phyloP scores from a whole-genome alignment of 2,888 invertebrate species.

The Labia minor region DNA sequence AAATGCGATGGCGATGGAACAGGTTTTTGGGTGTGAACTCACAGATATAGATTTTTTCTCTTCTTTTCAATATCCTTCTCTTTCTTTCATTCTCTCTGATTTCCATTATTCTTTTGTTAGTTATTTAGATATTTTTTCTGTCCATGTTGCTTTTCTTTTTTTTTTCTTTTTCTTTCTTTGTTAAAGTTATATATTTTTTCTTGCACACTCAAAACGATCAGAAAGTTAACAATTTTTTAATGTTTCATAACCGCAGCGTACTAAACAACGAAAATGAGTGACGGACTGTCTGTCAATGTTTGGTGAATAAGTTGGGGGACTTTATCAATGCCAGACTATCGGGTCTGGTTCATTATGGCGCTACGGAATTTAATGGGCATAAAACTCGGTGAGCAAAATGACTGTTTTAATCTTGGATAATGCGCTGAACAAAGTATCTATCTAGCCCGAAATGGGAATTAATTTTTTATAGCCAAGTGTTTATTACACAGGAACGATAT shows the following conservation, averaged over 20 bases:
- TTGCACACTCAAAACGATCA: not conserved
- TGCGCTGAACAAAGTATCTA: slow-evolving; percentile 3
- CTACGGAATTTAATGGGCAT: not conserved
- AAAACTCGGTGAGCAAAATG: not conserved
- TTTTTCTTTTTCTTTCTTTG: not conserved
- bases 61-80: slow-evolving; percentile 2
- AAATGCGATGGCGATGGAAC: not conserved
- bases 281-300: too few species aligned
- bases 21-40: slow-evolving; percentile 13
- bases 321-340: slow-evolving; percentile 5
- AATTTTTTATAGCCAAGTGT: slow-evolving; percentile 5
- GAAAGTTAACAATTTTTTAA: not conserved
- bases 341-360: not conserved
- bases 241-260: not conserved
- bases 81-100: slow-evolving; percentile 3
- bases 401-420: not conserved
- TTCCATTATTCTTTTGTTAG: slow-evolving; percentile 13
- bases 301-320: too few species aligned
- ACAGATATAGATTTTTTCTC: slow-evolving; percentile 5
- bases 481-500: slow-evolving; percentile 7
- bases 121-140: slow-evolving; percentile 1
- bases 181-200: too few species aligned
- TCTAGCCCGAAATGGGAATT: slow-evolving; percentile 1
- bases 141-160: not conserved
- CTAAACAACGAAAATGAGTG: too few species aligned